Evolutionary conservation across 2,113 vertebrate genomes (phyloP), one percentile per base, ranked within the genome.

Genomic region (Lepus americanus): DNA sequence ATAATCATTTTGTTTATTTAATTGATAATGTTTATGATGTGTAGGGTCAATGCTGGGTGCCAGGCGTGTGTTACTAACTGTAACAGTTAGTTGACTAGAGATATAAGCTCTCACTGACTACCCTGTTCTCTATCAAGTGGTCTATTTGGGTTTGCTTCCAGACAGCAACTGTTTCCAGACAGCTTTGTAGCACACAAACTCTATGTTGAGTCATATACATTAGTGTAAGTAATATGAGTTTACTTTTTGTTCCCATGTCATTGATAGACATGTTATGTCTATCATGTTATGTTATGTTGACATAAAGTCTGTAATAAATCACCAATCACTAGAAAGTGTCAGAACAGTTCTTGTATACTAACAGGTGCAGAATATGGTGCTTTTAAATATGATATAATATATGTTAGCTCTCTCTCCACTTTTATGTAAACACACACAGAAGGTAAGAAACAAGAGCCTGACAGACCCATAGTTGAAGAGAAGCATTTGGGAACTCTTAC

Each of bases 1-100:
- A 51, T 95, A 39, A 36, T 80, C 25, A 23, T 55, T 90, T 67
- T 87, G 9, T 91, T 91, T 81, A 89, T n/a, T 77, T 16, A 44
- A 2, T 17, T 55, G 44, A 22, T 73, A 63, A 69, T 36, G 4
- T 61, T 76, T 77, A 51, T 8, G 63, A 20, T 9, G 9, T 53
- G 8, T 78, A 81, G 53, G 13, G 59, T 73, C 51, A 11, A 31
- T 66, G 5, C 53, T 81, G 5, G 8, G 6, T 74, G 19, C 31
- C 70, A 90, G 20, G 13, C 31, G 55, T 3, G 14, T 27, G 44
- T 44, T 44, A 44, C 44, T 44, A 72, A 74, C 6, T 25, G 5
- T 3, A 64, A n/a, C 20, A 19, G 51, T 86, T 81, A 17, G 5
- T 87, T 92, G 27, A 49, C 80, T 61, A 84, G 39, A 89, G 14